These are phyloP conservation scores for Anthopleura xanthogrammica DNA, from an alignment of 92 coral and sea anemone species.

Conservation along the genomic window DNA sequence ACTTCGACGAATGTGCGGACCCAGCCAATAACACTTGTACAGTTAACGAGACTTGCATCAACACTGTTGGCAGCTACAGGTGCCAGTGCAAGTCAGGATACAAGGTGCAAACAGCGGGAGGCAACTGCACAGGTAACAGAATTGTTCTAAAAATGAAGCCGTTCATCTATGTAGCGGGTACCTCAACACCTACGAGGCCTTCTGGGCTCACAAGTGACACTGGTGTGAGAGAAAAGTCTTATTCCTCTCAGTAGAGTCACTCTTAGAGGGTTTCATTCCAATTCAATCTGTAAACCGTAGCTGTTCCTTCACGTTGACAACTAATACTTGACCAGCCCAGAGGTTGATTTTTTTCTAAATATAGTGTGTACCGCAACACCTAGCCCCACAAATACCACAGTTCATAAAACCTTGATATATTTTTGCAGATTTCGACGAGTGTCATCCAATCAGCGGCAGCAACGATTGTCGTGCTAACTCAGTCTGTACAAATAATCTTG, in stretches of 20 bases:
- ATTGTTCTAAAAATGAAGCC: not conserved
- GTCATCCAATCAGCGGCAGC: conserved; percentile 3
- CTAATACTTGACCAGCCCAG: too few relatives aligned
- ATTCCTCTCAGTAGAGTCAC: too few relatives aligned
- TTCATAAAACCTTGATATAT: not conserved
- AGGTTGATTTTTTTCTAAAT: too few relatives aligned
- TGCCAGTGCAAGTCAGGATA: conserved; percentile 53
- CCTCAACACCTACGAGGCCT: too few relatives aligned
- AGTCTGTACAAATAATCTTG: conserved; percentile 30
- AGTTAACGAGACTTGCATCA: conserved; percentile 41
- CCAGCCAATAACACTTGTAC: conserved; percentile 30
- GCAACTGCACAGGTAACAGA: conserved; percentile 50
- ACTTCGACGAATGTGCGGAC: conserved; percentile 56
- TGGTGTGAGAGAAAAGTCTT: not conserved
- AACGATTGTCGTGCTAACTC: conserved; percentile 34
- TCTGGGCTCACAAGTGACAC: not conserved
- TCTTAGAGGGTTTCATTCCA: too few relatives aligned
- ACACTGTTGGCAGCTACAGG: conserved; percentile 49
- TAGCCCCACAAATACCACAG: too few relatives aligned
- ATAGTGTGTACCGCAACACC: too few relatives aligned
- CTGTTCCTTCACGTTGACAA: too few relatives aligned
- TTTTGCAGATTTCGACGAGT: conserved; percentile 61
- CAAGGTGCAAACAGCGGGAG: conserved; percentile 1
- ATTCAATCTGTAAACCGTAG: too few relatives aligned
- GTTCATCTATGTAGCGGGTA: too few relatives aligned